Evolutionary conservation across 2,888 invertebrate species (phyloP), one percentile per base, ranked within the genome.

Genomic region (Aricia artaxerxes): DNA sequence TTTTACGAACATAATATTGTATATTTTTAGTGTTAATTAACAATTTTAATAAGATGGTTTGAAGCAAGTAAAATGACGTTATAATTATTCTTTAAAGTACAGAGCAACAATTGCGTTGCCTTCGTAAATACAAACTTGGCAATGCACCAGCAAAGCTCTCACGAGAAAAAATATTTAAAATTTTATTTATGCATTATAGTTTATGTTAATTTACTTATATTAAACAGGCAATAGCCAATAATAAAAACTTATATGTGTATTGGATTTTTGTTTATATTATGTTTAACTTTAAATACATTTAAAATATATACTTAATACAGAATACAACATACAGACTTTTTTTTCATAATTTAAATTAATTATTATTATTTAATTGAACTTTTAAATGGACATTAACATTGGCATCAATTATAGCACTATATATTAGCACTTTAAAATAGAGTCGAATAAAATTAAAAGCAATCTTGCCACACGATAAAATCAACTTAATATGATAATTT

Each of bases 61-160:
- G 61, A 31, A 31, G 31, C 24, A 11, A 64, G 7, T 2, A 31
- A 64, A 64, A 31, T 64, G 24, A 31, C 9, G 24, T 64, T 9
- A 31, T 61, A 24, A 61, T 61, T n/a, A n/a, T 69, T 35, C 4
- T 69, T 69, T 13, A 69, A 35, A 4, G 11, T 31, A 64, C 31
- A 24, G 31, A 16, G 16, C 35, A 16, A 69, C 35, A 69, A 16
- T 73, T 24, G 24, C 24, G 11, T 76, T 76, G 76, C 76, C 4
- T 6, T 76, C 57, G 53, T 35, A 31, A 49, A 73, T 44, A 53
- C 31, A 9, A 53, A 35, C 35, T 76, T 76, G 76, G 76, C 76
- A 76, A 53, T 53, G 53, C 35, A 53, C 76, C 76, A 76, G 53
- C 49, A 57, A 76, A 76, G 76, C 76, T 76, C 53, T 76, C 35